Percentiles rank a stretch among this genome's conserved stretches.
Conservation (phyloP, 2,888 invertebrate species). For the Cyaniris semiargus region DNA sequence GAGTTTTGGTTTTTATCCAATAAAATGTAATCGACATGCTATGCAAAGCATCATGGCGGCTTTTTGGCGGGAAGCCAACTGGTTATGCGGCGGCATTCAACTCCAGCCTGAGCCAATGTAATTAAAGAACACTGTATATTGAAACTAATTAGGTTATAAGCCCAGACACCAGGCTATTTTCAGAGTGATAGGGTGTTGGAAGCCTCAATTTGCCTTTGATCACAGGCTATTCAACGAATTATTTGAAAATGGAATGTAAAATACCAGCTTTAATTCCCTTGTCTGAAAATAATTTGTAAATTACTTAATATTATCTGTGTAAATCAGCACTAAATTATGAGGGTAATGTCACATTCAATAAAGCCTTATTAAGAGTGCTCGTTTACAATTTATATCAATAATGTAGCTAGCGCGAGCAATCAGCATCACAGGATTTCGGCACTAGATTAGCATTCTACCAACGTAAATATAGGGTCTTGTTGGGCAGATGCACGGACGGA, state of each 20-base stretch:
- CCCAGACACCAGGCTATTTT: background rate
- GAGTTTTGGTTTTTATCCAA: constrained; percentile 28
- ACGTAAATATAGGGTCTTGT: no score
- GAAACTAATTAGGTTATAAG: constrained; percentile 27
- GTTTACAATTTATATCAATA: no score
- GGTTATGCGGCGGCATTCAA: constrained; percentile 35
- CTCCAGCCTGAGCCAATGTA: constrained; percentile 30
- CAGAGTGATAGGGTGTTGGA: background rate
- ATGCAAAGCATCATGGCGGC: constrained; percentile 33
- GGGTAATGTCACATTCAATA: no score
- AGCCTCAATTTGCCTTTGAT: background rate
- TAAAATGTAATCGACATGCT: constrained; percentile 32
- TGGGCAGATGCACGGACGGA: no score
- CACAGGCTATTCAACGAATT: background rate
- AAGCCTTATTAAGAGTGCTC: no score
- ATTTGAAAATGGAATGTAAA: background rate
- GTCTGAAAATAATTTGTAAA: no score
- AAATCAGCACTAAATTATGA: no score
- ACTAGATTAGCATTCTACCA: no score
- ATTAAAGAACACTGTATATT: constrained; percentile 30
- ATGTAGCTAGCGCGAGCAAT: no score
- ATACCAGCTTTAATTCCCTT: no score
- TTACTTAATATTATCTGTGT: no score
- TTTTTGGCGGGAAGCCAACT: constrained; percentile 35
- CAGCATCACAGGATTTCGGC: no score